Evolutionary conservation across 2,888 invertebrate genomes (phyloP).

Genomic region (Frankliniella intonsa): DNA sequence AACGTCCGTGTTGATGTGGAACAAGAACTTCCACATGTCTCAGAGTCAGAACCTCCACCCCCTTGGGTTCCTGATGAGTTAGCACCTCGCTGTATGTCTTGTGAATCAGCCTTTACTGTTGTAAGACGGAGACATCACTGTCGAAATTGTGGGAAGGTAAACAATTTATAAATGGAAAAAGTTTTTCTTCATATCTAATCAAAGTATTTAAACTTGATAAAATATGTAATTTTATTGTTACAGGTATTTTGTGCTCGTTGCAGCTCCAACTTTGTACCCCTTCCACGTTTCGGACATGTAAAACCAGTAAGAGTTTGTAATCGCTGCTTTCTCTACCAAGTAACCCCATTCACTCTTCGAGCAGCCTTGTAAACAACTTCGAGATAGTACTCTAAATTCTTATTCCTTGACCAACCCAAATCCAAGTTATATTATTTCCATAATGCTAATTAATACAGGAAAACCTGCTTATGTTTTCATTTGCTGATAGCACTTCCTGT

Average conservation of each 20-base stretch:
- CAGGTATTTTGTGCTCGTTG: slow-evolving; percentile 93
- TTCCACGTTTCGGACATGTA: slow-evolving; percentile 86
- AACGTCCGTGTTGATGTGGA: slow-evolving; percentile 8
- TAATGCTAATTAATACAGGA: neutral
- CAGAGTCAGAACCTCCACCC: slow-evolving; percentile 57
- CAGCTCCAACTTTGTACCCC: slow-evolving; percentile 85
- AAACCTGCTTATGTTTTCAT: neutral
- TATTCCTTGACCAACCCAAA: neutral
- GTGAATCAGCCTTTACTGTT: slow-evolving; percentile 87
- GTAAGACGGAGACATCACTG: slow-evolving; percentile 95
- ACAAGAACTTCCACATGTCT: slow-evolving; percentile 29
- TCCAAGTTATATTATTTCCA: neutral
- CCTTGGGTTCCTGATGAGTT: slow-evolving; percentile 94
- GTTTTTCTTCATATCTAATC: neutral
- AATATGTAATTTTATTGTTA: slow-evolving; percentile 37
- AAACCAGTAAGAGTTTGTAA: slow-evolving; percentile 94
- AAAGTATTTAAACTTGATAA: slow-evolving; percentile 22
- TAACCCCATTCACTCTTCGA: slow-evolving; percentile 55
- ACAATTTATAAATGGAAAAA: slow-evolving; percentile 9
- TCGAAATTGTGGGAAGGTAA: slow-evolving; percentile 80
- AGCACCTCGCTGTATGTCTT: slow-evolving; percentile 89
- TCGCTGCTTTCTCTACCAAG: slow-evolving; percentile 72
- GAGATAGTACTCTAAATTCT: neutral
- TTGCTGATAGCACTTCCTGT: neutral
- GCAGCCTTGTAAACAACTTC: neutral